Base-by-base conservation (phyloP, 2,113 vertebrate genomes). In the Macrotis lagotis region DNA sequence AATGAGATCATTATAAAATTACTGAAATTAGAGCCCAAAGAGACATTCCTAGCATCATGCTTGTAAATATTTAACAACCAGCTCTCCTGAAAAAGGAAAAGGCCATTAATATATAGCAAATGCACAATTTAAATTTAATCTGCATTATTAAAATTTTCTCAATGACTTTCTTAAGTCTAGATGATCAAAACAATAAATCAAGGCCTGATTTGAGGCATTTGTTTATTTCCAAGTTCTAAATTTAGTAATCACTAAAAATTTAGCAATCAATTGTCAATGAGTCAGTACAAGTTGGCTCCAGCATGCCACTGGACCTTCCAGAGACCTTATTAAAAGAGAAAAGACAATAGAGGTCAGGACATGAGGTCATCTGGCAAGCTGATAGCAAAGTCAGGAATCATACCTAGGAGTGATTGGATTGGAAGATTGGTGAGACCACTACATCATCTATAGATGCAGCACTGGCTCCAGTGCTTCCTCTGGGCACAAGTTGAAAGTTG, bases 11-110 rank as follows among this genome's bases (percentile, higher is more conserved):
- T 83, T n/a, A 83, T 83, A 83, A 83, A 44, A 7, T 83, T 19
- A 83, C n/a, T 44, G 37, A 44, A 83, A 83, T 44, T 44, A 83
- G 28, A 66, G 28, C 55, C 37, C 37, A 11, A 66, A 14, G 55
- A 66, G 7, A 44, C n/a, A 37, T 83, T 83, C 66, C n/a, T 24
- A 83, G 19, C n/a, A 8, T 83, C 44, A 24, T 83, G 66, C n/a
- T 44, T 83, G 66, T 83, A 83, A 83, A 83, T 83, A 83, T 83
- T 83, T 83, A 83, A 83, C 66, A 83, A 83, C n/a, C 66, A 83
- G 66, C n/a, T 83, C 66, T 83, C 66, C 19, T 83, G 2, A 24
- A 83, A 83, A 44, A n/a, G 12, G n/a, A 83, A 44, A 44, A 83
- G 24, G 66, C 22, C 5, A 44, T 83, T 44, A 22, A 44, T 83